Conservation (phyloP, 2,888 invertebrate species). For the Pristionchus mayeri region DNA sequence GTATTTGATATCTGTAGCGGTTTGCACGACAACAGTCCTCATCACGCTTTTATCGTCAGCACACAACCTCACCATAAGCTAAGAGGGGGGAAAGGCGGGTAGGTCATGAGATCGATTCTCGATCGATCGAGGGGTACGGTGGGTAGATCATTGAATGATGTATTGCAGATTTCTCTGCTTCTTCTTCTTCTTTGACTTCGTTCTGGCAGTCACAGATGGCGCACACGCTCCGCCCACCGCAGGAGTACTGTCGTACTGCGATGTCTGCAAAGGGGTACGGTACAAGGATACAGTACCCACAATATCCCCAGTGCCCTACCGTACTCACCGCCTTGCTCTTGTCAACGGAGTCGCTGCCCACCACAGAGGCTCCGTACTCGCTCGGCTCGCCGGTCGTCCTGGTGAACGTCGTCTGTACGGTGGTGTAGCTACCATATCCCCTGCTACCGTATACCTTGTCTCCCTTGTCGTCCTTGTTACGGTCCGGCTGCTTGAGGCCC, state of each 20-base stretch:
- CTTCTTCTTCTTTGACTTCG: neutral
- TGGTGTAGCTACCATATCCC: conserved; percentile 12
- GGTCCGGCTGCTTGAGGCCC: neutral
- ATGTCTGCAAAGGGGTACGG: neutral
- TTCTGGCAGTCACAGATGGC: neutral
- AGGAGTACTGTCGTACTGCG: neutral
- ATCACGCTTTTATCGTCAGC: conserved; percentile 12
- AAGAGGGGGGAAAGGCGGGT: neutral
- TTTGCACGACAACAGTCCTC: no score
- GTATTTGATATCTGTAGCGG: no score
- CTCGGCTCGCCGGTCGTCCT: neutral
- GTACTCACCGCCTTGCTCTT: neutral
- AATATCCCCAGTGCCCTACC: neutral
- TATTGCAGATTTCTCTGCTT: conserved; percentile 4
- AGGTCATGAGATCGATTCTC: conserved; percentile 9
- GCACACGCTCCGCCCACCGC: conserved; percentile 5
- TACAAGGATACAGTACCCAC: neutral
- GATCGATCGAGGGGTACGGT: neutral
- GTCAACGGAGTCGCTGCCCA: neutral
- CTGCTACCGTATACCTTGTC: conserved; percentile 14
- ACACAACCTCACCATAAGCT: conserved; percentile 15
- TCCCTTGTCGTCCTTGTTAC: conserved; percentile 12
- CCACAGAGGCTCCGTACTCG: neutral
- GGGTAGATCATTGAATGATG: neutral
- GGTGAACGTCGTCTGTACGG: conserved; percentile 27